Evolutionary conservation across 2,797 vertebrate genomes (phyloP), one percentile per base, ranked within the genome.

Genomic region (Octomys mimax): DNA sequence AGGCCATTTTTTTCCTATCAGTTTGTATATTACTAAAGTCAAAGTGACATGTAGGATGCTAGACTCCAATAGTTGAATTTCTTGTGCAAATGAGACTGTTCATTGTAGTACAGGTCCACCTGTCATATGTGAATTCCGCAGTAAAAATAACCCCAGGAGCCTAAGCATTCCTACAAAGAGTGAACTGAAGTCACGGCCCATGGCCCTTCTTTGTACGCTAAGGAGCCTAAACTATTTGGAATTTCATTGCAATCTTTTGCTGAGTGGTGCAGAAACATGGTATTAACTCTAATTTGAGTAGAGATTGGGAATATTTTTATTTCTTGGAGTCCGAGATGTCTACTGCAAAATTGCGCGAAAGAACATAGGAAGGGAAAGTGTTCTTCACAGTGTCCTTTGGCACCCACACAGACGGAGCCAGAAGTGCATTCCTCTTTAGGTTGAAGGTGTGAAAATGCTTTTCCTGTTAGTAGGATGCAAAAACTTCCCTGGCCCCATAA

Each of bases 1-100:
- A 97, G 93, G 91, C 97, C 96, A 33, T 97, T 98, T 11, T 98
- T 97, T 98, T 97, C 94, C 94, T 98, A 95, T 91, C 81, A 2
- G 70, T 96, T 94, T 96, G 49, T 97, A 97, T 92, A 94, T 96
- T 97, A 2, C 97, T 98, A 97, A 96, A 85, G 94, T 71, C 71
- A 92, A 86, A 91, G 95, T 97, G 96, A 96, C 97, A 92, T 98
- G 98, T 98, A 93, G 84, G 88, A 0, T 97, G 87, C 92, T 97
- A 94, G 79, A 95, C 83, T 92, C 91, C 85, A 95, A 64, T 87
- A 92, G 96, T 89, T 93, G 92, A 90, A 87, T 92, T 95, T 82
- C 95, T 81, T 78, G 57, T 96, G 78, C 84, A 94, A 87, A 42
- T 78, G 80, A 96, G 92, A 96, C 89, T 95, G 46, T 91, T 94